A percentile compares a stretch with the other conserved stretches of the same genome.
Conservation (phyloP, 2,888 invertebrate species). For the Lithophane ornitopus region DNA sequence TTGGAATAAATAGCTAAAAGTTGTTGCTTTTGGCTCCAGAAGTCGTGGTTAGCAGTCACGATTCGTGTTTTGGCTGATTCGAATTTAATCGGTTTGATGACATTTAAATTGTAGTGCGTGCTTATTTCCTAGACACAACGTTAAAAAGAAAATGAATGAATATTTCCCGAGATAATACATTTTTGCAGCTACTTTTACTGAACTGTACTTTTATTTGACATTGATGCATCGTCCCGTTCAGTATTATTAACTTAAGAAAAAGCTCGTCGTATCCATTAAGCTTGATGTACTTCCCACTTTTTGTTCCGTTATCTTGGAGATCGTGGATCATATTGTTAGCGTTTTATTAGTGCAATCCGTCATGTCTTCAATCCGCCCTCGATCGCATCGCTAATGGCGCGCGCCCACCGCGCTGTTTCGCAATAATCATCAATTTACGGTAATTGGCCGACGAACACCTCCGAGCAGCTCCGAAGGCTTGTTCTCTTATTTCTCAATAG, state of each 20-base stretch:
- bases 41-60: conserved; percentile 59
- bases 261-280: conserved; percentile 59
- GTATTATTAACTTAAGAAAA: conserved; percentile 60
- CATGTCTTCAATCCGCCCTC: conserved; percentile 72
- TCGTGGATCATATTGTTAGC: conserved; percentile 60
- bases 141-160: conserved; percentile 7
- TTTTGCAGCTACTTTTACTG: conserved; percentile 31
- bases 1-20: conserved; percentile 3
- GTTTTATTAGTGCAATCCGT: conserved; percentile 71
- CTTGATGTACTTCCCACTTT: conserved; percentile 59
- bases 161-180: conserved; percentile 9
- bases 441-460: conserved; percentile 81
- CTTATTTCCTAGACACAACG: conserved; percentile 8
- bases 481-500: conserved; percentile 78
- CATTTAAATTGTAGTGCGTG: conserved; percentile 21
- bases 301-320: conserved; percentile 55
- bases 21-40: conserved; percentile 21
- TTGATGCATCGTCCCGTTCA: conserved; percentile 57
- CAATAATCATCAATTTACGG: conserved; percentile 83
- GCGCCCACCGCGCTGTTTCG: conserved; percentile 76
- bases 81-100: conserved; percentile 14
- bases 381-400: conserved; percentile 70
- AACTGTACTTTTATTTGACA: conserved; percentile 56
- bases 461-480: conserved; percentile 62
- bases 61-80: conserved; percentile 10